A percentile compares a stretch with the other conserved stretches of the same genome.
Evolutionary conservation across 2,888 invertebrate species (phyloP).

Genomic region (Ormia ochracea): DNA sequence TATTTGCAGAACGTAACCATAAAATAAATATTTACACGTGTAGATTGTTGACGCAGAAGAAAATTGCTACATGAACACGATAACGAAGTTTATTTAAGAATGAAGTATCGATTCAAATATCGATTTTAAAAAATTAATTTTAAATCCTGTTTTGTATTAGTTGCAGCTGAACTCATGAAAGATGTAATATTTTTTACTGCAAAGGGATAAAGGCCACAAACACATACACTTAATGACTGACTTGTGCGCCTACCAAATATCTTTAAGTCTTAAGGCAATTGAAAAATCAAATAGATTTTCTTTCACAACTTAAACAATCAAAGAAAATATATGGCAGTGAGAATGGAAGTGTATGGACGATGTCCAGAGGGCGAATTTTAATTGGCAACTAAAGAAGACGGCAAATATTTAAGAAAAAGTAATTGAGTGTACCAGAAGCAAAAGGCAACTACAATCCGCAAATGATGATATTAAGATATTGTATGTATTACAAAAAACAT

Average conservation of each 20-base stretch:
- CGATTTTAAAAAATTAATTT: conserved; percentile 16
- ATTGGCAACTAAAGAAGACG: conserved; percentile 13
- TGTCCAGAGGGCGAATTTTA: conserved; percentile 8
- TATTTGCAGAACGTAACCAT: conserved; percentile 25
- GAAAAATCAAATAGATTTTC: neutral
- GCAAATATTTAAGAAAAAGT: neutral
- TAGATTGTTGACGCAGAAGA: conserved; percentile 53
- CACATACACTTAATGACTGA: neutral
- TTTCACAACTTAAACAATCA: conserved; percentile 14
- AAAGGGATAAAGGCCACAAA: neutral
- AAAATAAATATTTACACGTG: conserved; percentile 50
- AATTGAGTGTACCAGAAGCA: too few relatives aligned
- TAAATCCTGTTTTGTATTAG: conserved; percentile 5
- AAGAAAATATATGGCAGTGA: neutral
- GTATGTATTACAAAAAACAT: too few relatives aligned
- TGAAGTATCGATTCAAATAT: neutral
- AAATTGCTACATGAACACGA: neutral
- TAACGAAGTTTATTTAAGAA: neutral
- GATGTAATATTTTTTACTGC: neutral
- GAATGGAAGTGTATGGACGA: too few relatives aligned
- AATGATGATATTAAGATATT: too few relatives aligned
- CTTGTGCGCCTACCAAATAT: neutral
- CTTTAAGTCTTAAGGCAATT: neutral
- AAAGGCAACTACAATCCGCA: too few relatives aligned
- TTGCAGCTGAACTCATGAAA: neutral